phyloP scores from a whole-genome alignment of 2,113 vertebrate species.

The Mirounga angustirostris region DNA sequence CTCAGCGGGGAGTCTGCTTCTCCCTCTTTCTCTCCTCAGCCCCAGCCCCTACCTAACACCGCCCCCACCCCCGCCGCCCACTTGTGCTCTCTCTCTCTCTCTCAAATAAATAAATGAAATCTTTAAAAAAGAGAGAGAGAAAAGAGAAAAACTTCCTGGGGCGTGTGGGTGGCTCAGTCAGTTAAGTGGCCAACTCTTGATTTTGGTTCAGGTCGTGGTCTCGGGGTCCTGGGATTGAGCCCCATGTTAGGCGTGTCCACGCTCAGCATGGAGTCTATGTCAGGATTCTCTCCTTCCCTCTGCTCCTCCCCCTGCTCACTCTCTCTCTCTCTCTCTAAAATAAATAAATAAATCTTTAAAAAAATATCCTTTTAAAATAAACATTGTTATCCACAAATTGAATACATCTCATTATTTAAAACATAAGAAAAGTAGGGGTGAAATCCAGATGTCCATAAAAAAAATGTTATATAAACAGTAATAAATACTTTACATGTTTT shows the following conservation, averaged over 20 bases:
- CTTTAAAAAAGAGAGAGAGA: neutral
- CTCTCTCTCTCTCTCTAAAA: neutral
- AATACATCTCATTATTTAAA: conserved; percentile 32
- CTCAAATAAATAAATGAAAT: neutral
- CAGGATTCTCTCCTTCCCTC: neutral
- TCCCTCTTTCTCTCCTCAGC: neutral
- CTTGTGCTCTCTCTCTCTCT: neutral
- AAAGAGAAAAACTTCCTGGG: neutral
- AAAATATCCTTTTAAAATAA: neutral
- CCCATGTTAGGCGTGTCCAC: neutral
- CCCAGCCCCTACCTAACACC: too few relatives aligned
- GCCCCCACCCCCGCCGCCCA: too few relatives aligned
- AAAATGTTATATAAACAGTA: neutral
- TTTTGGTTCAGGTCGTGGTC: neutral
- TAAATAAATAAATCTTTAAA: neutral
- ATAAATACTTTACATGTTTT: neutral
- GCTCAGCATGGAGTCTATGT: neutral
- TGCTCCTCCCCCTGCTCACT: neutral
- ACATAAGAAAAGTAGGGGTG: neutral
- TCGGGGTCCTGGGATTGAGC: neutral
- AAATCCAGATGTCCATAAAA: neutral
- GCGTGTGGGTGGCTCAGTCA: neutral
- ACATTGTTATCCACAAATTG: neutral
- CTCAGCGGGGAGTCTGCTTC: neutral
- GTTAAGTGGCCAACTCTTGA: neutral